Evolutionary conservation across 2,888 invertebrate species (phyloP), one percentile per base, ranked within the genome.

Genomic region (Matsumyia berberina): DNA sequence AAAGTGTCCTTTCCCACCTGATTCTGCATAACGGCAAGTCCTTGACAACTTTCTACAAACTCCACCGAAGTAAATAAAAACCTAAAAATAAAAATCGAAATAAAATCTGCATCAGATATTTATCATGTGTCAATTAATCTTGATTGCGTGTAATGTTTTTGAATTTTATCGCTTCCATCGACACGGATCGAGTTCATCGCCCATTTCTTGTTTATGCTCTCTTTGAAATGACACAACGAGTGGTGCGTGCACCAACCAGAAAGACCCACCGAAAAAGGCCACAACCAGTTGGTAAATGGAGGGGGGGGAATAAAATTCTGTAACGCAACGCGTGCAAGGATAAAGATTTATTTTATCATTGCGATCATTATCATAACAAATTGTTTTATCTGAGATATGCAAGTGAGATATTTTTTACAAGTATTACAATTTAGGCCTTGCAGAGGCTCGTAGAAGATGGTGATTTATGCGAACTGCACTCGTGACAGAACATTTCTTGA

Each of bases 351-450:
- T 85, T 74, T 70, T 70, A 85, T 85, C 85, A 66, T 42, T 70
- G 57, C 53, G 85, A 85, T 85, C 70, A 76, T 85, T 85, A 79
- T 85, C 79, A 64, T 53, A 70, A 85, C 85, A 85, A 85, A 85
- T 85, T 74, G 80, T 46, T 76, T 79, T 39, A 79, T 74, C 55
- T n/a, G n/a, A 44, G 83, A 83, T 70, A n/a, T 73, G 31, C 37
- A 60, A 53, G 64, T 29, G 24, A 70, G 49, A 66, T 58, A 39
- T 44, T 37, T 39, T 6, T 58, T 53, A 58, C 66, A 67, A 58
- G 66, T 53, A 15, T 4, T 73, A 9, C 39, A 53, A 70, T 51
- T 37, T 51, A 37, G 46, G 37, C 72, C 44, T 58, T 51, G 49
- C 67, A 46, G 57, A 55, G 29, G 24, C 1, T 3, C 24, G 29